Evolutionary conservation across 2,888 invertebrate species (phyloP).

Genomic region (Meandrusa payeni): DNA sequence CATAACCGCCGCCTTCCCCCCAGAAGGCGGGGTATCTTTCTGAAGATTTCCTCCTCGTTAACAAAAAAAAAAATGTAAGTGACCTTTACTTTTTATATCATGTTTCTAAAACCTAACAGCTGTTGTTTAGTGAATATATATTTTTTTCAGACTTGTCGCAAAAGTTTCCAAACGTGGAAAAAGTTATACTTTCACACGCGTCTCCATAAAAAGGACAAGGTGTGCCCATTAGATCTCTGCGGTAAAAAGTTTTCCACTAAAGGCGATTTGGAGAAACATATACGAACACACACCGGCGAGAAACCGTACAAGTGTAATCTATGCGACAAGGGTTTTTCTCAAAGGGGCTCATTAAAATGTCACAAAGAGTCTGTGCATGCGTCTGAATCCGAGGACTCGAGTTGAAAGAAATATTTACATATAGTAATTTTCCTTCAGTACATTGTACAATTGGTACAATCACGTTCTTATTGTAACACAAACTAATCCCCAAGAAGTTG

Average conservation of each 20-base stretch:
- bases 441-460: too few relatives aligned
- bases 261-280: slow-evolving; percentile 61
- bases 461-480: too few relatives aligned
- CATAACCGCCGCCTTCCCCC: too few relatives aligned
- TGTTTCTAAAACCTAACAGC: too few relatives aligned
- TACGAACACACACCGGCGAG: slow-evolving; percentile 64
- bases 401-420: neutral
- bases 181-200: slow-evolving; percentile 59
- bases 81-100: too few relatives aligned
- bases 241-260: slow-evolving; percentile 59
- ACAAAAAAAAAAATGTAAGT: too few relatives aligned
- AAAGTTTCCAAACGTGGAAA: slow-evolving; percentile 46
- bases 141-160: slow-evolving; percentile 59
- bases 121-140: too few relatives aligned
- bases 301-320: slow-evolving; percentile 53
- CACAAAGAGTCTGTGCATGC: slow-evolving; percentile 48
- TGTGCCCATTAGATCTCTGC: slow-evolving; percentile 50
- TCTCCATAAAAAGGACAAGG: slow-evolving; percentile 48
- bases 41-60: too few relatives aligned
- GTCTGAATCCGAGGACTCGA: neutral
- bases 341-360: slow-evolving; percentile 47
- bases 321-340: slow-evolving; percentile 54
- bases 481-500: too few relatives aligned
- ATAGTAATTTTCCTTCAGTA: too few relatives aligned
- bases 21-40: too few relatives aligned